Evolutionary conservation across 2,113 vertebrate species (phyloP), one percentile per base, ranked within the genome.

Genomic region (Pungitius pungitius): DNA sequence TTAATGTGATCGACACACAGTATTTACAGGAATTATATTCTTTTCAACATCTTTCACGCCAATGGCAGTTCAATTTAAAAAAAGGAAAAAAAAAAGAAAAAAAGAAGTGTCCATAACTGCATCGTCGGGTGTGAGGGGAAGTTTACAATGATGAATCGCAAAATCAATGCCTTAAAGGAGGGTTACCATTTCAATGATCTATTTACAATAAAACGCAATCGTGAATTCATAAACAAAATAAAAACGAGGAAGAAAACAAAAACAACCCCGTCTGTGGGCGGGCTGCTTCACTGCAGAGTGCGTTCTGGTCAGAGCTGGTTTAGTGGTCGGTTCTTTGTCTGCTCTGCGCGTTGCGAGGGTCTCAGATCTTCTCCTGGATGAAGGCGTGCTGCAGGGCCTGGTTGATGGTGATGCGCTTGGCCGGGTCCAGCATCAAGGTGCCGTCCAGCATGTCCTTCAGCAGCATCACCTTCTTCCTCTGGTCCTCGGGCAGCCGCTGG

Each of bases 371-470:
- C 91, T 99, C 97, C 95, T 99, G 97, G 92, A 99, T 99, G 89
- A 98, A 99, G 71, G 96, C 95, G 54, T 99, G 97, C 92, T 99
- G 98, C 79, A 99, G 95, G 80, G 98, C 98, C 95, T 99, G 98
- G 94, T 99, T 99, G 95, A 99, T 99, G 95, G 94, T 99, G 94
- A 99, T 96, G 88, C 98, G 95, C 86, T 99, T 99, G 88, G 97
- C 97, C 3, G 98, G 97, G 93, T 99, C 98, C 92, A 99, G 92
- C 98, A 99, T 99, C 80, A 99, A 93, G 33, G 96, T 99, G 93
- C 96, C 93, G 84, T 99, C 98, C 91, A 99, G 91, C 86, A 99
- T 95, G 95, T 99, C 98, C 92, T 98, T 99, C 58, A 98, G 94
- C 90, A 96, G 95, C 93, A 99, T 96, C n/a, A 99, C 97, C 93